A percentile compares a stretch with the other conserved stretches of the same genome.
phyloP scores from a whole-genome alignment of 2,797 vertebrate species.

The Enteromius afrohamiltoni region DNA sequence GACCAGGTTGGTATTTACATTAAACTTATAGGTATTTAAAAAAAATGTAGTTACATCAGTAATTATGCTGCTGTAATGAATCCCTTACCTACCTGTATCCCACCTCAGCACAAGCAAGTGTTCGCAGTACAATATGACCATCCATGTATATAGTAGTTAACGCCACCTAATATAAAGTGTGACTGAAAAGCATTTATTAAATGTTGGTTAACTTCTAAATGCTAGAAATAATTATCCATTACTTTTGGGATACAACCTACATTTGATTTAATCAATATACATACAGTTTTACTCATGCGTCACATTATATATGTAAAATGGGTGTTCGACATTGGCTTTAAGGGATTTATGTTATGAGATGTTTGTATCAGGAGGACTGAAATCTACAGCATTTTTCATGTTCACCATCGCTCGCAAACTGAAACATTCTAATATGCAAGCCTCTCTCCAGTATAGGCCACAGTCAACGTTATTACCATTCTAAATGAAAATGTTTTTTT shows the following conservation, averaged over 20 bases:
- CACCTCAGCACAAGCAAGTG: no score
- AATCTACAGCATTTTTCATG: neutral
- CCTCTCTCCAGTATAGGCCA: neutral
- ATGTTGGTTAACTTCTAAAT: neutral
- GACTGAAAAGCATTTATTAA: no score
- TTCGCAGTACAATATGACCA: no score
- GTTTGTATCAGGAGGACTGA: neutral
- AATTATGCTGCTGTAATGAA: no score
- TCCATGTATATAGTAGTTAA: no score
- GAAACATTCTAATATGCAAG: conserved; percentile 3
- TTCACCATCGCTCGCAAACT: neutral
- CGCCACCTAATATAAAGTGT: no score
- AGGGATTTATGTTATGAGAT: neutral
- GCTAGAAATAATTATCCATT: neutral
- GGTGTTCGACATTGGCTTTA: conserved; percentile 1
- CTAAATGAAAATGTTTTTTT: conserved; percentile 21
- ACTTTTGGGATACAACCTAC: neutral
- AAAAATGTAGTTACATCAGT: no score
- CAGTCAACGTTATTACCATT: conserved; percentile 13
- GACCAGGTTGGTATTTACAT: no score
- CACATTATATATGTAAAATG: neutral
- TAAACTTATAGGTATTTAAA: no score
- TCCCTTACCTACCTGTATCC: no score
- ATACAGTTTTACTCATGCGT: neutral
- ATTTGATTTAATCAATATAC: neutral